Percentiles rank a stretch among this genome's conserved stretches.
phyloP scores from a whole-genome alignment of 2,888 invertebrate genomes.

The Caenorhabditis sulstoni region DNA sequence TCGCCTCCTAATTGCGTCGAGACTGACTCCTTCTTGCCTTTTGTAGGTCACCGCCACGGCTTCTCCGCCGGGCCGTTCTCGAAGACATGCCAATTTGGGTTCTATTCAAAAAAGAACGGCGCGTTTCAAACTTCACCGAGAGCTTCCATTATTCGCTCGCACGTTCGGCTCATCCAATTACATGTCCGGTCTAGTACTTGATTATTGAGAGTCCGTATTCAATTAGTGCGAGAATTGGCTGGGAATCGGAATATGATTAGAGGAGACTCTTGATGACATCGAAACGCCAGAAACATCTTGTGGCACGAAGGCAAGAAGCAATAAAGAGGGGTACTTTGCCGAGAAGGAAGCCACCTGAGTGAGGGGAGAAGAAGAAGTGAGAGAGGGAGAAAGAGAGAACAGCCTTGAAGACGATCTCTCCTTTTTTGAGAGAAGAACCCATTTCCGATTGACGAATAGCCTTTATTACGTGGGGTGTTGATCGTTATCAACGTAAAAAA shows the following conservation, averaged over 20 bases:
- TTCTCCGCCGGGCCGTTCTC: constrained; percentile 10
- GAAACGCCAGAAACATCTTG: background rate
- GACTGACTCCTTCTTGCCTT: constrained; percentile 31
- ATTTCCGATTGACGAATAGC: constrained; percentile 20
- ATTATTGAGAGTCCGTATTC: background rate
- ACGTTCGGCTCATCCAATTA: constrained; percentile 4
- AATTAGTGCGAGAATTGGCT: constrained; percentile 1
- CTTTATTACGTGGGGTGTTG: constrained; percentile 12
- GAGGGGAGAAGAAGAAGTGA: too few species aligned
- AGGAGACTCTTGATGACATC: background rate
- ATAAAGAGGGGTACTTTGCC: constrained; percentile 10
- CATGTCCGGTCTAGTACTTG: constrained; percentile 18
- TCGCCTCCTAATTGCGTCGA: constrained; percentile 37
- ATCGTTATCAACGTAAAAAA: constrained; percentile 14
- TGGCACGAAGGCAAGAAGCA: constrained; percentile 8
- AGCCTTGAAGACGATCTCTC: constrained; percentile 10
- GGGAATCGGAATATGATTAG: background rate
- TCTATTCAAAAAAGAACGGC: constrained; percentile 12
- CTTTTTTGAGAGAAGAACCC: background rate
- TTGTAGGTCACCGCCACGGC: constrained; percentile 42
- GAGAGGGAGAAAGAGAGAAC: background rate
- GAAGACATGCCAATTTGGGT: constrained; percentile 12
- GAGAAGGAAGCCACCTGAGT: constrained; percentile 3
- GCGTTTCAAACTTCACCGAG: background rate
- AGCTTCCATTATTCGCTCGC: background rate